These are phyloP conservation scores for Nomada fabriciana DNA, from an alignment of 2,888 invertebrate genomes.

Conservation along the genomic window DNA sequence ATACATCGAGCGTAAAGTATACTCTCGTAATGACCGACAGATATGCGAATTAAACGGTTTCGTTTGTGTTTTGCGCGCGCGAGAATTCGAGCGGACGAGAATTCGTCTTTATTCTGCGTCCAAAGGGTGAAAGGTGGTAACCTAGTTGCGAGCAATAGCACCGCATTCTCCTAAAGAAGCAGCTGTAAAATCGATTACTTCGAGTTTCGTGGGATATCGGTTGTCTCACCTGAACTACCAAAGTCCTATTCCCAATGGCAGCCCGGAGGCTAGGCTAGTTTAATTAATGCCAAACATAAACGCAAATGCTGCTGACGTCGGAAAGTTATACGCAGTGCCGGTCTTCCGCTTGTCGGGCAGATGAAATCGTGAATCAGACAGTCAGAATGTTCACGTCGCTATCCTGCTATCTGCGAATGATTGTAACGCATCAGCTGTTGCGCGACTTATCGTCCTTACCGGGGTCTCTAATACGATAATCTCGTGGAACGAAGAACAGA, in stretches of 20 bases:
- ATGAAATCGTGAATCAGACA: conserved; percentile 28
- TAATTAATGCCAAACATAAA: conserved; percentile 28
- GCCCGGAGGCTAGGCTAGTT: not conserved
- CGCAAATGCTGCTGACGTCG: conserved; percentile 12
- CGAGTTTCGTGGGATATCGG: not conserved
- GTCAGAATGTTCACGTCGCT: conserved; percentile 3
- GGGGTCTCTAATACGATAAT: not conserved
- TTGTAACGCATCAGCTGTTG: not conserved
- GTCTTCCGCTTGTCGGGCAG: not conserved
- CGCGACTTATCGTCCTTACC: not conserved
- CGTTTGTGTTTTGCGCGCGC: not conserved
- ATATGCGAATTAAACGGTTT: conserved; percentile 66
- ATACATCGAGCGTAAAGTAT: conserved; percentile 71
- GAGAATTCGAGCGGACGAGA: not conserved
- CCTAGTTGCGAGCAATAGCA: not conserved
- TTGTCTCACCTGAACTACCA: not conserved
- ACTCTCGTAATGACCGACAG: conserved; percentile 68
- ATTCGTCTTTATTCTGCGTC: not conserved
- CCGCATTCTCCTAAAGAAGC: not conserved
- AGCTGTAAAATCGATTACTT: not conserved
- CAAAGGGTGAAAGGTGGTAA: not conserved
- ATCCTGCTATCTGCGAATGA: conserved; percentile 3
- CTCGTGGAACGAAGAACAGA: not conserved
- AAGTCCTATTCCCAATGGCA: not conserved
- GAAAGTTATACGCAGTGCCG: conserved; percentile 1